These are phyloP conservation scores for Hippocampus zosterae DNA, from an alignment of 2,113 vertebrate species.

Conservation along the genomic window DNA sequence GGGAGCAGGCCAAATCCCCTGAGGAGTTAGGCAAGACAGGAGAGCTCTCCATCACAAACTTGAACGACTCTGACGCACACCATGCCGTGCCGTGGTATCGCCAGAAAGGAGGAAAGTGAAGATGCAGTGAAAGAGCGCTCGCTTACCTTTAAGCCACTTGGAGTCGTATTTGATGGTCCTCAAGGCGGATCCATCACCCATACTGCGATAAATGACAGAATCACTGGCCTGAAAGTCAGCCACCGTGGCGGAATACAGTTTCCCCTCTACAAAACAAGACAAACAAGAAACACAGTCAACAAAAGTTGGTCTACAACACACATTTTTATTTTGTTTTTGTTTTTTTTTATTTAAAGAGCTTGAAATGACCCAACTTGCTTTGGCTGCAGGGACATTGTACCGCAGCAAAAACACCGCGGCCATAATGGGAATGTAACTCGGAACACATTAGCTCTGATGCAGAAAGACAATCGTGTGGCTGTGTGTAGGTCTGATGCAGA, in stretches of 20 bases:
- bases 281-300: conserved; percentile 18
- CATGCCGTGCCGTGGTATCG: conserved; percentile 19
- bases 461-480: conserved; percentile 1
- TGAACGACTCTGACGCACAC: conserved; percentile 27
- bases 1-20: conserved; percentile 56
- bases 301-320: conserved; percentile 10
- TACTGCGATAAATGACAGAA: conserved; percentile 97
- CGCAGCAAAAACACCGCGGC: conserved; percentile 47
- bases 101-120: conserved; percentile 10
- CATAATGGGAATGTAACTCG: conserved; percentile 54
- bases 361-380: conserved; percentile 51
- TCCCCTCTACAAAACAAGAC: conserved; percentile 79
- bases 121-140: conserved; percentile 6
- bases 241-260: conserved; percentile 96
- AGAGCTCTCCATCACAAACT: conserved; percentile 35
- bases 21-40: conserved; percentile 38
- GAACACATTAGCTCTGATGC: conserved; percentile 42
- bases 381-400: conserved; percentile 47
- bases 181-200: conserved; percentile 95
- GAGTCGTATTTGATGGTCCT: conserved; percentile 99
- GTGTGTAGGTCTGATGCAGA: conserved; percentile 31
- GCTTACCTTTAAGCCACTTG: conserved; percentile 98
- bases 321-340: neutral
- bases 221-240: conserved; percentile 98
- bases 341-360: conserved; percentile 27